A percentile compares a stretch with the other conserved stretches of the same genome.
Conservation (phyloP, 2,888 invertebrate genomes). For the Standfussiana lucernea region DNA sequence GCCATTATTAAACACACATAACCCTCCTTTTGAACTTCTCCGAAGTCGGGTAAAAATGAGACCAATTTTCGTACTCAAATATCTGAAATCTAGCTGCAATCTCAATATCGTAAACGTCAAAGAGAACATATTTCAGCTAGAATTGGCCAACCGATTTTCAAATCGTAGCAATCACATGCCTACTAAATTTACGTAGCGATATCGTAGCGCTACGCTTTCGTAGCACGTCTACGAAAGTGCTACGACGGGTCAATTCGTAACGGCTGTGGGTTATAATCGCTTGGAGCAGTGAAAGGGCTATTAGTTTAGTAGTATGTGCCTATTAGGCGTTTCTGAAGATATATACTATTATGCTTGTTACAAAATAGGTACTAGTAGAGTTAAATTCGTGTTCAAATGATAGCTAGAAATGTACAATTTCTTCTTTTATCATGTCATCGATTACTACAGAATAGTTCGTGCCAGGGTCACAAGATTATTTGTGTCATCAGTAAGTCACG, state of each 20-base stretch:
- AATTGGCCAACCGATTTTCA: conserved; percentile 22
- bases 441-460: not conserved
- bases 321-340: conserved; percentile 42
- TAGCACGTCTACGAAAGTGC: conserved; percentile 64
- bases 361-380: not conserved
- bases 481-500: not conserved
- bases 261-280: conserved; percentile 58
- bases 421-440: not conserved
- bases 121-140: not conserved
- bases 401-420: not conserved
- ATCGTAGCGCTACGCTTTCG: conserved; percentile 57
- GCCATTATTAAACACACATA: not conserved
- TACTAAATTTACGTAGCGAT: conserved; percentile 50
- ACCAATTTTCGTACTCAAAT: not conserved
- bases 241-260: conserved; percentile 54
- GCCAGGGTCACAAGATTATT: not conserved
- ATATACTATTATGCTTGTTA: conserved; percentile 26
- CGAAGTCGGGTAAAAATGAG: not conserved
- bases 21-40: not conserved
- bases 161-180: conserved; percentile 46
- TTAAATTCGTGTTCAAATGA: not conserved
- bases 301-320: conserved; percentile 53
- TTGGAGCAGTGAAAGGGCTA: conserved; percentile 26
- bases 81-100: not conserved
- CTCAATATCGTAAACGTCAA: conserved; percentile 10